Percentiles rank a stretch among this genome's conserved stretches.
Conservation (phyloP, 1,140 invertebrate genomes). For the Psix sp. region DNA sequence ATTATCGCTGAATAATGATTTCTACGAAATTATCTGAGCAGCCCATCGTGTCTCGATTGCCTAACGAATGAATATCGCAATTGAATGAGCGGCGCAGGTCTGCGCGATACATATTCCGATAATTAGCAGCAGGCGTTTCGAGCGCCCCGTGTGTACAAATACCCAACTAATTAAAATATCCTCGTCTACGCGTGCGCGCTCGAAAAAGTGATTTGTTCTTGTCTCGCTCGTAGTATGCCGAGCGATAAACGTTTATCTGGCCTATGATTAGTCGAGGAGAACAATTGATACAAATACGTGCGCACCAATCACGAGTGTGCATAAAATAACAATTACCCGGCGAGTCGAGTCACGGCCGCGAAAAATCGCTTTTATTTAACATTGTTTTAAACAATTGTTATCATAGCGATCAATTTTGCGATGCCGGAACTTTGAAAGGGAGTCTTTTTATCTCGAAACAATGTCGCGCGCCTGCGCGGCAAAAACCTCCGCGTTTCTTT, state of each 20-base stretch:
- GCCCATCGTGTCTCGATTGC: constrained; percentile 23
- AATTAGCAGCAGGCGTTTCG: constrained; percentile 28
- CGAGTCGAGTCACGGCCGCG: constrained; percentile 16
- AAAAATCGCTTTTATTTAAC: constrained; percentile 29
- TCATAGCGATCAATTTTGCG: constrained; percentile 45
- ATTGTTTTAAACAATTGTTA: constrained; percentile 41
- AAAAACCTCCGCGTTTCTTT: constrained; percentile 2
- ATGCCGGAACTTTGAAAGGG: constrained; percentile 39
- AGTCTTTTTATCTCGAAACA: constrained; percentile 20
- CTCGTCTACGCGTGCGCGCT: constrained; percentile 12
- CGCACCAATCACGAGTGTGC: constrained; percentile 43
- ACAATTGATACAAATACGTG: constrained; percentile 53
- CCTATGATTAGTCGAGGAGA: constrained; percentile 44
- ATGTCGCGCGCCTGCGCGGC: constrained; percentile 2
- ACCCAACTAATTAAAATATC: constrained; percentile 45
- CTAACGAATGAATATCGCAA: constrained; percentile 43
- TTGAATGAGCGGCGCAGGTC: constrained; percentile 22
- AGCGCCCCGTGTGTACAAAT: constrained; percentile 38
- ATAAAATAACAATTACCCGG: constrained; percentile 49
- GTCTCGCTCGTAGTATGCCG: constrained; percentile 3
- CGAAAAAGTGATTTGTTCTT: constrained; percentile 32
- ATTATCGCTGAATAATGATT: constrained; percentile 34
- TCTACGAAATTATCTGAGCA: constrained; percentile 24
- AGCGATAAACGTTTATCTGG: constrained; percentile 31
- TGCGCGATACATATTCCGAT: constrained; percentile 37